Base-by-base conservation (phyloP, 2,113 vertebrate genomes). In the Sinocyclocheilus maitianheensis region DNA sequence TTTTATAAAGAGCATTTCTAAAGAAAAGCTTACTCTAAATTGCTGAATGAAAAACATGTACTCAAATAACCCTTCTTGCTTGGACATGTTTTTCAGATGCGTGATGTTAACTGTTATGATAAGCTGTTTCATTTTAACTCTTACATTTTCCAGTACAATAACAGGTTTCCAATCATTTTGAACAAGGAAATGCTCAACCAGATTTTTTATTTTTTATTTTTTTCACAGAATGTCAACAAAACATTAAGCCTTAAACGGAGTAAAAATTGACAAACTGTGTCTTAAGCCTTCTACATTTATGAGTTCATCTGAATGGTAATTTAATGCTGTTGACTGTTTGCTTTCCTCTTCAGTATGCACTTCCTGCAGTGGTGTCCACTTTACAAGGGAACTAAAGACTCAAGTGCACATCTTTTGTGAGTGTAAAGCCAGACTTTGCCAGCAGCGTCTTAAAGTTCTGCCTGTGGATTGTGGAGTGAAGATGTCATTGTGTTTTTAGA, bases 381-480 rank as follows among this genome's bases (percentile, higher is more conserved):
- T 90, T 75, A 88, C 84, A 79, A 82, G 87, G 86, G 77, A 83
- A 88, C 86, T 85, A 51, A 87, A 88, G 77, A 71, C 75, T 88
- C 48, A n/a, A 65, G 69, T 85, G 83, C 77, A 79, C 69, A 83
- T 88, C 83, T 84, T 89, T 90, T 86, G 88, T 85, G 87, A 69
- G 80, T 67, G 2, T 34, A 69, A 88, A 86, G 81, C 65, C 76
- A 16, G 76, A 74, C 75, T 65, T 74, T 82, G 79, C 77, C 77
- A 46, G 77, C 65, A 60, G 65, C 88, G 88, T 79, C 12, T 88
- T 86, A 86, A 77, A 53, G 93, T 92, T 83, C 14, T 55, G 85
- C 60, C 67, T 88, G 88, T 20, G 13, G 71, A 91, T 90, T 87
- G 83, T 88, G 89, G 94, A 93, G 94, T 88, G 90, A 94, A 95